Conservation (phyloP, 2,113 vertebrate species). For the Ceratotherium simum region DNA sequence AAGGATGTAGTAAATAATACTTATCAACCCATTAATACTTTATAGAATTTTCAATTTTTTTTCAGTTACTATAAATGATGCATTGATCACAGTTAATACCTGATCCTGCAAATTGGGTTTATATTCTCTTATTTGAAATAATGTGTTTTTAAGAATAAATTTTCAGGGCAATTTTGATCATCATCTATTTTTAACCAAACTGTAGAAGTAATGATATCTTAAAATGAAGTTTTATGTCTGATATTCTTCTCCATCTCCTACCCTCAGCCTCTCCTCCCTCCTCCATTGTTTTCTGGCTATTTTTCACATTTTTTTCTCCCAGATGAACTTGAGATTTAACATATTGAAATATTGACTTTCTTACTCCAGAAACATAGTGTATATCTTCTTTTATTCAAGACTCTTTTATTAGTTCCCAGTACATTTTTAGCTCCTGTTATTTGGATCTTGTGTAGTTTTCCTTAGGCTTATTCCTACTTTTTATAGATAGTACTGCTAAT, state of each 20-base stretch:
- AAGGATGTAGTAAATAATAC: not conserved
- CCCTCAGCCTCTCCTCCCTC: not conserved
- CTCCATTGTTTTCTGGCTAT: not conserved
- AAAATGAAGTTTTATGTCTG: not conserved
- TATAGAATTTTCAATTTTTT: not conserved
- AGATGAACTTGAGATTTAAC: not conserved
- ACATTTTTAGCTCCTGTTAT: not conserved
- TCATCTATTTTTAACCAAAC: not conserved
- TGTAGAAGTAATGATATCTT: not conserved
- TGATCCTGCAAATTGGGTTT: not conserved
- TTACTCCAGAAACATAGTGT: not conserved
- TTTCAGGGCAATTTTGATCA: not conserved
- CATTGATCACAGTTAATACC: not conserved
- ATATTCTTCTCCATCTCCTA: not conserved
- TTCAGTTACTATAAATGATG: not conserved
- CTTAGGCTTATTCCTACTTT: not conserved
- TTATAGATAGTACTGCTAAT: not conserved
- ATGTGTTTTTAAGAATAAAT: not conserved
- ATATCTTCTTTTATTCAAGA: not conserved
- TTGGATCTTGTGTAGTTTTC: not conserved
- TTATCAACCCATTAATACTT: not conserved
- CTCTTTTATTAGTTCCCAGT: not conserved
- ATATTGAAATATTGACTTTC: not conserved
- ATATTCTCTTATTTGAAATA: not conserved
- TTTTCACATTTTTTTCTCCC: not conserved